phyloP scores from a whole-genome alignment of 2,113 vertebrate species.

The Tricholaema leucomelas region DNA sequence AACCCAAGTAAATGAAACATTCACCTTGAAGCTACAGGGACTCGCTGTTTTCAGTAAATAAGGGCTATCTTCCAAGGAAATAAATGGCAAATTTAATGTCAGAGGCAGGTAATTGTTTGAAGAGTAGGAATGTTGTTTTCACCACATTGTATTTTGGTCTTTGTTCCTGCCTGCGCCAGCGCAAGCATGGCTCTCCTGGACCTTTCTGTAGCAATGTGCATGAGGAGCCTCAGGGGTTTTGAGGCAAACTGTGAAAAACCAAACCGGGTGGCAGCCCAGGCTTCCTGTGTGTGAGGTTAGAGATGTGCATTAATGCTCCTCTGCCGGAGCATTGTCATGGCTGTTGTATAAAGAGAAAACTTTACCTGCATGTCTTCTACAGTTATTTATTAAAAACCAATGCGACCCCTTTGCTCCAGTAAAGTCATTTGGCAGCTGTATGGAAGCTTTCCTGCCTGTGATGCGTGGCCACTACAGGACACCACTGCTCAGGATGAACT shows the following conservation, averaged over 20 bases:
- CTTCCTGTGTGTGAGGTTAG: accelerated
- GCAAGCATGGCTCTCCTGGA: not conserved
- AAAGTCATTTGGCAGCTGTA: not conserved
- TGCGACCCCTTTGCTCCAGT: not conserved
- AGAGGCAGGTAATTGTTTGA: accelerated
- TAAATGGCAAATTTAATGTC: not conserved
- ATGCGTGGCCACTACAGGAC: accelerated
- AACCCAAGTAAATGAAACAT: conserved; percentile 4
- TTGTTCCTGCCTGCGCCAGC: not conserved
- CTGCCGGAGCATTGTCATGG: not conserved
- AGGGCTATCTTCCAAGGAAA: not conserved
- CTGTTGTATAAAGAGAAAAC: not conserved
- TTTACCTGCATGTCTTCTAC: not conserved
- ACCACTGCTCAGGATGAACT: accelerated
- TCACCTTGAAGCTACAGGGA: not conserved
- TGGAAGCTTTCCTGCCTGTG: accelerated
- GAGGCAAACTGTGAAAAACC: not conserved
- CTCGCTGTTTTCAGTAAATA: not conserved
- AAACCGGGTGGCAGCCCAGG: not conserved
- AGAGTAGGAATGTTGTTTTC: not conserved
- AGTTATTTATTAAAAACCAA: conserved; percentile 42
- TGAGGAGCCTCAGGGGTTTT: not conserved
- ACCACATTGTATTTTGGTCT: accelerated
- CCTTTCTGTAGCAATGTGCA: not conserved
- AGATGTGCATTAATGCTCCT: not conserved